Evolutionary conservation across 2,113 vertebrate genomes (phyloP).

Genomic region (Polypterus bichir): DNA sequence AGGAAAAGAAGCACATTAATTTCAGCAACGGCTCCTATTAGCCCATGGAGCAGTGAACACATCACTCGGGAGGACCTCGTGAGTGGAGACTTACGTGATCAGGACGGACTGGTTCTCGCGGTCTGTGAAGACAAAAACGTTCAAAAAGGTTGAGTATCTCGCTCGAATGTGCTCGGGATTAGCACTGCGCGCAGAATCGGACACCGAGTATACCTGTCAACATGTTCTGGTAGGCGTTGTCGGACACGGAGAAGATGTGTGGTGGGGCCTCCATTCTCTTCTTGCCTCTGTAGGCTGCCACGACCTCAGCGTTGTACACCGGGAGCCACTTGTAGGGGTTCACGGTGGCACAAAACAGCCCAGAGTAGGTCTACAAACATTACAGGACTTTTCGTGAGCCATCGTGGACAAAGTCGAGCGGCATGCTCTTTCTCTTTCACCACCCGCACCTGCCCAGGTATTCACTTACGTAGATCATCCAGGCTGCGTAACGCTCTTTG

Average conservation of each 20-base stretch:
- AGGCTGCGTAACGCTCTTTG: constrained; percentile 60
- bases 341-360: constrained; percentile 56
- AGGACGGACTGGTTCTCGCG: constrained; percentile 63
- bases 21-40: background rate
- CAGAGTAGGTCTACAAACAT: constrained; percentile 51
- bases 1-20: background rate
- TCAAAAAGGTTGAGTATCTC: background rate
- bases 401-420: no score
- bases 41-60: background rate
- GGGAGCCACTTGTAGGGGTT: constrained; percentile 64
- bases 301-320: constrained; percentile 49
- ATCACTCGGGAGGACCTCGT: background rate
- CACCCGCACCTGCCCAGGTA: no score
- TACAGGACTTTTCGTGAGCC: no score
- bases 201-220: constrained; percentile 51
- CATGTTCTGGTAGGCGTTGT: constrained; percentile 77
- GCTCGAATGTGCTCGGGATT: background rate
- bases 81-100: constrained; percentile 50
- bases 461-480: constrained; percentile 56
- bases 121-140: constrained; percentile 33
- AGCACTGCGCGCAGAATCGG: background rate
- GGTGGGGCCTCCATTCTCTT: constrained; percentile 71
- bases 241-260: constrained; percentile 75
- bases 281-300: constrained; percentile 56
- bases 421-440: no score